Conservation (phyloP, 1,140 invertebrate species). For the Sweltsa coloradensis region DNA sequence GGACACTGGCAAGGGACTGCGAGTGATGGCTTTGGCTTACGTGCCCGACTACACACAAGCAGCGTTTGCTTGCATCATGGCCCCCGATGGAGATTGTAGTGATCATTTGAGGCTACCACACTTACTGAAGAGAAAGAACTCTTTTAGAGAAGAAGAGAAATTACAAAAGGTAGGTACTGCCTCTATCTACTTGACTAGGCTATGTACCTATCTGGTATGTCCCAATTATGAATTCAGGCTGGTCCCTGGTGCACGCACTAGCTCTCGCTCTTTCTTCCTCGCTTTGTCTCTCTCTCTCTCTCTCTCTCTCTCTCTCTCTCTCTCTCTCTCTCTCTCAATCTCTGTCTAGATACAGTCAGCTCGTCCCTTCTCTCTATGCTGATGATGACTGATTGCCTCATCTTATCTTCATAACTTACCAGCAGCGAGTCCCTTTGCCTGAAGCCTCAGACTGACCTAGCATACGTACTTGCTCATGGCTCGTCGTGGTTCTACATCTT, state of each 20-base stretch:
- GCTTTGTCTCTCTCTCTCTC: too few relatives aligned
- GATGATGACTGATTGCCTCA: too few relatives aligned
- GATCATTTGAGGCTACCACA: slow-evolving; percentile 82
- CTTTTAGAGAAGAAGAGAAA: slow-evolving; percentile 58
- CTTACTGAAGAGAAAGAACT: slow-evolving; percentile 69
- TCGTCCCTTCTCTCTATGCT: too few relatives aligned
- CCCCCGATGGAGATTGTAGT: slow-evolving; percentile 79
- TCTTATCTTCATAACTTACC: too few relatives aligned
- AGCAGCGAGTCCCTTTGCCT: too few relatives aligned
- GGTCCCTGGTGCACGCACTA: not conserved
- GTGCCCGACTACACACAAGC: slow-evolving; percentile 75
- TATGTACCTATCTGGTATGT: not conserved
- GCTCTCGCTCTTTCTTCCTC: not conserved
- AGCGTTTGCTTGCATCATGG: slow-evolving; percentile 78
- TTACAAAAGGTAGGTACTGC: slow-evolving; percentile 40
- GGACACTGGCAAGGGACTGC: slow-evolving; percentile 72
- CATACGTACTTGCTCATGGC: too few relatives aligned
- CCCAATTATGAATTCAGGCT: not conserved
- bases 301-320: too few relatives aligned
- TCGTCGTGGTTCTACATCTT: too few relatives aligned
- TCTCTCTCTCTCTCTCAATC: too few relatives aligned
- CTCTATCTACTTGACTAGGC: not conserved
- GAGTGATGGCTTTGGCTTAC: slow-evolving; percentile 81
- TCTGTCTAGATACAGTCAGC: too few relatives aligned
- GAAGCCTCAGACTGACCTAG: too few relatives aligned